Evolutionary conservation across 2,888 invertebrate species (phyloP).

Genomic region (Chalcis sispes): DNA sequence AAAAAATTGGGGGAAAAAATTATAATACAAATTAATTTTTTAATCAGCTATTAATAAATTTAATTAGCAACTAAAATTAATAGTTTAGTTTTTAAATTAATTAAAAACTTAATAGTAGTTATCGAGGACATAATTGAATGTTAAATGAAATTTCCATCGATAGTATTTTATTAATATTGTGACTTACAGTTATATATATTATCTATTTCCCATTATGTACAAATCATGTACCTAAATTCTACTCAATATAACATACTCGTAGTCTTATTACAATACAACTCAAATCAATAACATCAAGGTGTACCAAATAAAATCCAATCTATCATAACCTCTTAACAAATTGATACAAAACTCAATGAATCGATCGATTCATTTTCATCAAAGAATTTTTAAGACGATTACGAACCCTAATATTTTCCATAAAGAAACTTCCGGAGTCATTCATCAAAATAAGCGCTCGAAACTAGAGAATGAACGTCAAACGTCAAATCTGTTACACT

Average conservation of each 20-base stretch:
- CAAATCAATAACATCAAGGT: conserved; percentile 4
- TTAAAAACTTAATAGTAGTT: too few species aligned
- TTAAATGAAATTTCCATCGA: too few species aligned
- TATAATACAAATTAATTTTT: too few species aligned
- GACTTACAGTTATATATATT: not conserved
- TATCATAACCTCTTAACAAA: conserved; percentile 1
- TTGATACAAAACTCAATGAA: conserved; percentile 21
- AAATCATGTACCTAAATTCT: conserved; percentile 1
- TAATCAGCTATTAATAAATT: too few species aligned
- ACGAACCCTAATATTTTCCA: not conserved
- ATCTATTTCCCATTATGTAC: not conserved
- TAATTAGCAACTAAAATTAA: too few species aligned
- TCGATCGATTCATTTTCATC: conserved; percentile 29
- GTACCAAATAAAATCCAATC: conserved; percentile 11
- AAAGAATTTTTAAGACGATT: conserved; percentile 17
- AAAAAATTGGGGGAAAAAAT: too few species aligned
- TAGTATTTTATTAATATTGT: not conserved
- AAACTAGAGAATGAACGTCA: conserved; percentile 52
- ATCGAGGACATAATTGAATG: too few species aligned
- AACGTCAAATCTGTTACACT: conserved; percentile 5
- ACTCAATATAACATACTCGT: not conserved
- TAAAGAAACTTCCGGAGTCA: conserved; percentile 34
- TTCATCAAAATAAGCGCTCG: conserved; percentile 41
- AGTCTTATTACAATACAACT: too few species aligned
- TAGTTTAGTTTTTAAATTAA: too few species aligned